phyloP scores from a whole-genome alignment of 2,113 vertebrate species.

The Lophius piscatorius region DNA sequence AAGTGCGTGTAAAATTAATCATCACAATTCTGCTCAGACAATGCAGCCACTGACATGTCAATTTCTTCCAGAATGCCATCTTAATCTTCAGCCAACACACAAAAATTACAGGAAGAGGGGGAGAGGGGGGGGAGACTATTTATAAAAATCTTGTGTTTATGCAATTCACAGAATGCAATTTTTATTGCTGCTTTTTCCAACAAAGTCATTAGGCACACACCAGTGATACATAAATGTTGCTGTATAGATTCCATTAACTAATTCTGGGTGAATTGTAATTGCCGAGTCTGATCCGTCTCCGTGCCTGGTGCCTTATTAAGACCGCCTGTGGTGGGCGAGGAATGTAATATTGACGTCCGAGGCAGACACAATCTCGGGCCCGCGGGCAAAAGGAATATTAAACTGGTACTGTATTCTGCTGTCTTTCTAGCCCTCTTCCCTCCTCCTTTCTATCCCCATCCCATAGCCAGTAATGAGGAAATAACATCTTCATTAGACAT shows the following conservation, averaged over 20 bases:
- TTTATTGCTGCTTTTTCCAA: conserved; percentile 75
- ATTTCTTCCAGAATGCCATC: conserved; percentile 80
- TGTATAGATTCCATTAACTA: conserved; percentile 83
- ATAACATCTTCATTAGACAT: conserved; percentile 86
- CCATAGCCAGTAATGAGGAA: conserved; percentile 83
- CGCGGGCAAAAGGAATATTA: conserved; percentile 82
- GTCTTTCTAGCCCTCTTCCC: conserved; percentile 71
- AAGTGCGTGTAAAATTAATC: conserved; percentile 80
- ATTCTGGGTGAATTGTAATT: conserved; percentile 83
- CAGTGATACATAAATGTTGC: conserved; percentile 78
- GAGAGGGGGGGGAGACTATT: conserved; percentile 67
- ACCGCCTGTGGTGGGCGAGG: conserved; percentile 81
- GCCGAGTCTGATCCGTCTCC: conserved; percentile 78
- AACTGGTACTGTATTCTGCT: conserved; percentile 75
- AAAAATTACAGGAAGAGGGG: conserved; percentile 70
- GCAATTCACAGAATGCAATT: conserved; percentile 78
- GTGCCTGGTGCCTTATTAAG: conserved; percentile 81
- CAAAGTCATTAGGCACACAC: conserved; percentile 81
- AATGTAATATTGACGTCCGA: conserved; percentile 84
- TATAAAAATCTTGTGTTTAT: conserved; percentile 72
- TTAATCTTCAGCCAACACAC: conserved; percentile 81
- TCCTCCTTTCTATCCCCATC: conserved; percentile 71
- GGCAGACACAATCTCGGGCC: conserved; percentile 83
- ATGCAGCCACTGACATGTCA: conserved; percentile 79
- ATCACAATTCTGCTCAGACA: conserved; percentile 80